Percentiles rank a stretch among this genome's conserved stretches.
Conservation (phyloP, 2,113 vertebrate genomes). For the Lichenostomus cassidix region DNA sequence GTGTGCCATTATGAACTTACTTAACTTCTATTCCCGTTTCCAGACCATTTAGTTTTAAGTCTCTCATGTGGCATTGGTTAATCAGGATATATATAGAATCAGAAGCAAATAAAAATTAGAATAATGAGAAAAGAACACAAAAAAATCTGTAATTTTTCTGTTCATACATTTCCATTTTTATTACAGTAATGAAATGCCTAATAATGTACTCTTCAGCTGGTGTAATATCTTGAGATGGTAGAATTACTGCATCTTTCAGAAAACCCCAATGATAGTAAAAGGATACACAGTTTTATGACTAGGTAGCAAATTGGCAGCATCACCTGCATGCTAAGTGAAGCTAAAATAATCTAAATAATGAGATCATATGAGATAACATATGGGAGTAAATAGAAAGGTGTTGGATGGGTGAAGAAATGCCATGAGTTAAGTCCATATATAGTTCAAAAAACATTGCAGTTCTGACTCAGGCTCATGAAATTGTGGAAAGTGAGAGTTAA, state of each 20-base stretch:
- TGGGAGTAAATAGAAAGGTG: conserved; percentile 55
- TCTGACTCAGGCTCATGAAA: conserved; percentile 49
- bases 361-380: conserved; percentile 59
- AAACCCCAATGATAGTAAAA: conserved; percentile 50
- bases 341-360: conserved; percentile 64
- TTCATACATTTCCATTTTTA: conserved; percentile 28
- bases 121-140: not conserved
- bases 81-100: conserved; percentile 14
- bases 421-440: conserved; percentile 34
- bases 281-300: conserved; percentile 44
- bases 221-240: conserved; percentile 10
- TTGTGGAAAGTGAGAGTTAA: conserved; percentile 69
- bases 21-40: conserved; percentile 43
- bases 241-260: conserved; percentile 19
- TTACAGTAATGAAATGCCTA: conserved; percentile 23
- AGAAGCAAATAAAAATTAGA: conserved; percentile 47
- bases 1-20: conserved; percentile 41
- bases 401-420: conserved; percentile 61
- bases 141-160: conserved; percentile 5
- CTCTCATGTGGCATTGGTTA: conserved; percentile 31
- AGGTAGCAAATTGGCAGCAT: conserved; percentile 48
- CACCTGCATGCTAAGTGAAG: conserved; percentile 33
- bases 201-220: conserved; percentile 21
- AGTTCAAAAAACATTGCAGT: conserved; percentile 33
- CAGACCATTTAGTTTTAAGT: conserved; percentile 51